A percentile compares a stretch with the other conserved stretches of the same genome.
Evolutionary conservation across 2,797 vertebrate species (phyloP).

Genomic region (Spondyliosoma cantharus): DNA sequence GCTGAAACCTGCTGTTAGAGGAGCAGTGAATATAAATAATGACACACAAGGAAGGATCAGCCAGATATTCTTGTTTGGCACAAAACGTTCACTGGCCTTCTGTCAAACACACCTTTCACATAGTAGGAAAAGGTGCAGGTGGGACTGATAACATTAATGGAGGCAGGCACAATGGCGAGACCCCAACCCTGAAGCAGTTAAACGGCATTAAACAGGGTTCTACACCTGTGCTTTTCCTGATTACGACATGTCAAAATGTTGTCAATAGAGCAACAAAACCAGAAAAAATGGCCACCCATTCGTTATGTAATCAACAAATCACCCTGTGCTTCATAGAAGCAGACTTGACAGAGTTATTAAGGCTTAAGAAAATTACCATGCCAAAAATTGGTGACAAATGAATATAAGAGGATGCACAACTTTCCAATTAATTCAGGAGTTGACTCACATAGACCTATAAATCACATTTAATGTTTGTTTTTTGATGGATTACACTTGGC

Average conservation of each 20-base stretch:
- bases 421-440: neutral
- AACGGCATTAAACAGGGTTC: neutral
- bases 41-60: neutral
- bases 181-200: neutral
- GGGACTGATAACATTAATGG: neutral
- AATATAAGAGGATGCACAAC: neutral
- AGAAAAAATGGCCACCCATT: neutral
- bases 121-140: neutral
- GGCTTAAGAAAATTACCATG: too few relatives aligned
- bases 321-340: neutral
- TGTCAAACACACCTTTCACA: neutral
- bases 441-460: neutral
- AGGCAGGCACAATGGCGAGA: neutral
- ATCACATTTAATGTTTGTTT: neutral
- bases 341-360: neutral
- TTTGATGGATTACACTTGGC: too few relatives aligned
- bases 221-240: too few relatives aligned
- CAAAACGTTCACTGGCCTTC: neutral
- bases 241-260: neutral
- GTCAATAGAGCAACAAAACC: neutral
- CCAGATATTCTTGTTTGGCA: neutral
- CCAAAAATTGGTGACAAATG: too few relatives aligned
- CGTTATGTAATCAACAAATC: neutral
- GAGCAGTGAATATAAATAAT: neutral
- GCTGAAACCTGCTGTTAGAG: neutral